Conservation (phyloP, 2,888 invertebrate species). For the Iphiclides podalirius region DNA sequence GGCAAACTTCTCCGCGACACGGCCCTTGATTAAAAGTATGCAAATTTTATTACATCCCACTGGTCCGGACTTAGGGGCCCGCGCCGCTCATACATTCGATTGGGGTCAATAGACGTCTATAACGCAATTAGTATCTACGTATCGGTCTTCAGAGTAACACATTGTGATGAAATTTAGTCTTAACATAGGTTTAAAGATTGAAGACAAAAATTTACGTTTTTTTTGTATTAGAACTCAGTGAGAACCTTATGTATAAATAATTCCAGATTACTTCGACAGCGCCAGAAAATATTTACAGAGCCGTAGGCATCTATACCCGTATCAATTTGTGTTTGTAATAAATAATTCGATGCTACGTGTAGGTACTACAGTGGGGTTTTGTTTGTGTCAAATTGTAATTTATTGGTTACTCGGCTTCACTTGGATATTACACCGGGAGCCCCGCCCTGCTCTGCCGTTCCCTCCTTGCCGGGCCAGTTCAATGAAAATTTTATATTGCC, state of each 20-base stretch:
- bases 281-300: slow-evolving; percentile 7
- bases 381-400: slow-evolving; percentile 78
- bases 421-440: slow-evolving; percentile 69
- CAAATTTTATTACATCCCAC: slow-evolving; percentile 79
- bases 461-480: slow-evolving; percentile 45
- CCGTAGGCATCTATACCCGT: slow-evolving; percentile 25
- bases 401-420: slow-evolving; percentile 71
- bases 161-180: background rate
- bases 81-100: slow-evolving; percentile 39
- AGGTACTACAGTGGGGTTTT: slow-evolving; percentile 62
- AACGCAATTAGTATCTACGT: slow-evolving; percentile 40
- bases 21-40: slow-evolving; percentile 81
- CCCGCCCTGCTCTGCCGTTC: slow-evolving; percentile 38
- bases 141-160: background rate
- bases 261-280: background rate
- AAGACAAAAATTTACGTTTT: no score
- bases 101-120: slow-evolving; percentile 43
- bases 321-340: slow-evolving; percentile 54
- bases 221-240: no score
- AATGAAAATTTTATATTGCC: slow-evolving; percentile 76
- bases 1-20: slow-evolving; percentile 81
- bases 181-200: no score
- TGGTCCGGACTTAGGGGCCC: slow-evolving; percentile 48
- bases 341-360: slow-evolving; percentile 66
- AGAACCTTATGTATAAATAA: no score